Evolutionary conservation across 2,797 vertebrate species (phyloP).

Genomic region (Peromyscus melanophrys): DNA sequence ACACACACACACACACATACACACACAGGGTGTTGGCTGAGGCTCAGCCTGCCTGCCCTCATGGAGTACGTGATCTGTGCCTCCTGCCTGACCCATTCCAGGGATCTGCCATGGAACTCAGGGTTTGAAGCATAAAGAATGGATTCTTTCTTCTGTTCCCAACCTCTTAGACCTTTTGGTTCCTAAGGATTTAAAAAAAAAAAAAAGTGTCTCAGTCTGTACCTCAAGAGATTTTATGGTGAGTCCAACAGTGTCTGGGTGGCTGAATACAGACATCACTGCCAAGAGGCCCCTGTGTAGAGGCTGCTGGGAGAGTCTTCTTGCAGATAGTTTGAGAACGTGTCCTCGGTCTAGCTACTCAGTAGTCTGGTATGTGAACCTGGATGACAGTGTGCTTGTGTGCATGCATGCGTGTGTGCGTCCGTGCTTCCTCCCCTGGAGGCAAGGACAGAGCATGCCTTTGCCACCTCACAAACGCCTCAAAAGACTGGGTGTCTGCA

Average conservation of each 20-base stretch:
- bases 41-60: conserved; percentile 18
- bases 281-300: background rate
- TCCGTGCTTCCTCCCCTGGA: background rate
- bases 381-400: background rate
- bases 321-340: background rate
- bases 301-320: background rate
- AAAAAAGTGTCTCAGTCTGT: background rate
- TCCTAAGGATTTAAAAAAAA: background rate
- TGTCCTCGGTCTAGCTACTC: background rate
- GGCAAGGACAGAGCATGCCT: background rate
- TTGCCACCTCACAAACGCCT: background rate
- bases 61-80: background rate
- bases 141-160: background rate
- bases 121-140: background rate
- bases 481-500: background rate
- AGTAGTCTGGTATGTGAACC: background rate
- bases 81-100: background rate
- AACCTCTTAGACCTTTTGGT: conserved; percentile 13
- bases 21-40: background rate
- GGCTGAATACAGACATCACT: background rate
- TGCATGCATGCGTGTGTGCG: rapidly evolving
- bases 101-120: background rate
- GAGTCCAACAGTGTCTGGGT: conserved; percentile 33
- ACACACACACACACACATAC: background rate
- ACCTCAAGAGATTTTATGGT: background rate